A percentile compares a stretch with the other conserved stretches of the same genome.
Evolutionary conservation across 2,113 vertebrate species (phyloP).

Genomic region (Holacanthus passer): DNA sequence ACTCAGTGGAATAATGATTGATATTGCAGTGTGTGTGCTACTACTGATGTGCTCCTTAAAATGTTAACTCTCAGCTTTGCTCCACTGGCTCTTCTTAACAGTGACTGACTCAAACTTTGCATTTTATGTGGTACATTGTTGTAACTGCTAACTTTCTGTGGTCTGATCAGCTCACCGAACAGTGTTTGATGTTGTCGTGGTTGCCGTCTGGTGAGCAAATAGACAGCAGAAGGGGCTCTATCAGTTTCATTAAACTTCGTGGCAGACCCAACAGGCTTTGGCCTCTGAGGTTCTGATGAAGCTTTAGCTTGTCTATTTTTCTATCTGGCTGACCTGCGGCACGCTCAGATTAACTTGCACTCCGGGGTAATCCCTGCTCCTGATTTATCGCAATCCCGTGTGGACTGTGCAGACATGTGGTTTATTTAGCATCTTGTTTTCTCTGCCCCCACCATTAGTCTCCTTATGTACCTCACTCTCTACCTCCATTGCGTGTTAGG

Average conservation of each 20-base stretch:
- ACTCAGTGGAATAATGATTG: not conserved
- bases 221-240: slow-evolving; percentile 8
- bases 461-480: not conserved
- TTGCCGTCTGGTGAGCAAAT: slow-evolving; percentile 5
- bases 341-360: slow-evolving; percentile 70
- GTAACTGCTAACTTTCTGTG: not conserved
- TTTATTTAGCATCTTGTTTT: slow-evolving; percentile 45
- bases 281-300: slow-evolving; percentile 29
- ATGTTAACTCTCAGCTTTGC: not conserved
- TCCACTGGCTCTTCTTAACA: not conserved
- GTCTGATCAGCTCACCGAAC: not conserved
- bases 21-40: not conserved
- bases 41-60: not conserved
- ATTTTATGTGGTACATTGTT: slow-evolving; percentile 1
- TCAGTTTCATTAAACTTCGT: slow-evolving; percentile 24
- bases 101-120: not conserved
- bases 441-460: not conserved
- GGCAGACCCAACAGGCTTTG: slow-evolving; percentile 35
- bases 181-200: slow-evolving; percentile 10
- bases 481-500: not conserved
- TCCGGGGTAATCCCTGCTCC: slow-evolving; percentile 70
- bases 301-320: slow-evolving; percentile 57
- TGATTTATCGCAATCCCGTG: slow-evolving; percentile 65
- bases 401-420: slow-evolving; percentile 37
- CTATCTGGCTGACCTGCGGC: slow-evolving; percentile 52